phyloP scores from a whole-genome alignment of 2,888 invertebrate genomes.

The Drosophila algonquin region DNA sequence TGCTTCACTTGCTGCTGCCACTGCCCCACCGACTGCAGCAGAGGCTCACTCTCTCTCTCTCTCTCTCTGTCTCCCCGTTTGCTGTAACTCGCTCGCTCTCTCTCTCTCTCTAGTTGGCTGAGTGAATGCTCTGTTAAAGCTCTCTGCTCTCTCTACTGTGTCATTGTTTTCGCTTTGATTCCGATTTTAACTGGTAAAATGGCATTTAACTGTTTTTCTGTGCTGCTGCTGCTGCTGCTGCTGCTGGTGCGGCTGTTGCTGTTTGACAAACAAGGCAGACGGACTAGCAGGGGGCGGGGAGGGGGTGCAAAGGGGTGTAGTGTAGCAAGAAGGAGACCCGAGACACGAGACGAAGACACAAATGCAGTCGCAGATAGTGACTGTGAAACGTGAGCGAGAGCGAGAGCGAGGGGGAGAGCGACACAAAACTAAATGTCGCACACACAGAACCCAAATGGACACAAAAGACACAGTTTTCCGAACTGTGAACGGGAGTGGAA shows the following conservation, averaged over 20 bases:
- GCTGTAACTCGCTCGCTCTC: background rate
- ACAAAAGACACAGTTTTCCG: conserved; percentile 24
- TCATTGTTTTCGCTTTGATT: conserved; percentile 82
- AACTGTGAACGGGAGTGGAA: conserved; percentile 2
- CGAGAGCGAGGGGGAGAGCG: conserved; percentile 21
- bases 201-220: conserved; percentile 79
- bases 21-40: background rate
- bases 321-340: conserved; percentile 13
- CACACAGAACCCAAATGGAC: conserved; percentile 40
- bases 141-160: conserved; percentile 59
- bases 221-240: background rate
- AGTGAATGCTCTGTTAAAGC: conserved; percentile 54
- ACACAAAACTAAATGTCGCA: conserved; percentile 54
- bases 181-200: conserved; percentile 80
- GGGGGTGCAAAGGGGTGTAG: no score
- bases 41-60: conserved; percentile 10
- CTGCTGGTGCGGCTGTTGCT: conserved; percentile 43
- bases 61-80: conserved; percentile 10
- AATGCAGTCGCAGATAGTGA: conserved; percentile 50
- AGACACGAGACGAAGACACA: conserved; percentile 34
- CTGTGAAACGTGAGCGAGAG: conserved; percentile 29
- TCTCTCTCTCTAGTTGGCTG: conserved; percentile 3
- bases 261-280: conserved; percentile 80
- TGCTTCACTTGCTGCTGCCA: conserved; percentile 68
- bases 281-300: conserved; percentile 45